These are phyloP conservation scores for Dioctria rufipes DNA, from an alignment of 2,888 invertebrate genomes.

Conservation along the genomic window DNA sequence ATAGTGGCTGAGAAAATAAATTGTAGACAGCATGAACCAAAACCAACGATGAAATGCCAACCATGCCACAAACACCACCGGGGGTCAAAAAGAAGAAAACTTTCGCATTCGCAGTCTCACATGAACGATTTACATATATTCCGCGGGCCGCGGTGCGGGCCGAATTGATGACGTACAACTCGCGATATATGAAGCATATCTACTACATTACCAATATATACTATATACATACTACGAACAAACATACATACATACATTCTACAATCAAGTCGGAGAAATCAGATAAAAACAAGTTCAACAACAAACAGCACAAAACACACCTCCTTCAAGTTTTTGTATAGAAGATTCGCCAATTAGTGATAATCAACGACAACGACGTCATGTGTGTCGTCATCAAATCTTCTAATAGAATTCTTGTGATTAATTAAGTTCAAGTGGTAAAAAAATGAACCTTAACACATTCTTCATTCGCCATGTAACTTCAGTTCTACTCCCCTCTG, in stretches of 20 bases:
- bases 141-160: too few species aligned
- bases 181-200: too few species aligned
- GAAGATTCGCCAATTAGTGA: background rate
- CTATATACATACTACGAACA: slow-evolving; percentile 4
- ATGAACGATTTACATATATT: too few species aligned
- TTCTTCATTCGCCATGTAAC: background rate
- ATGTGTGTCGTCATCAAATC: slow-evolving; percentile 25
- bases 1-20: background rate
- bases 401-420: background rate
- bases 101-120: slow-evolving; percentile 6
- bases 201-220: too few species aligned
- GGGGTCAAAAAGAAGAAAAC: background rate
- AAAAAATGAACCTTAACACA: background rate
- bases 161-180: background rate
- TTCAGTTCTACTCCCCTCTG: background rate
- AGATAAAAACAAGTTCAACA: slow-evolving; percentile 6
- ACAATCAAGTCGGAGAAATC: background rate
- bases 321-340: slow-evolving; percentile 15
- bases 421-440: background rate
- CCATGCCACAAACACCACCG: background rate
- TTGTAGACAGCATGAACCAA: background rate
- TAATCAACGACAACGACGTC: background rate
- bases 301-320: slow-evolving; percentile 36
- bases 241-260: background rate
- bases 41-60: background rate